Evolutionary conservation across 2,888 invertebrate species (phyloP).

Genomic region (Euzophera pinguis): DNA sequence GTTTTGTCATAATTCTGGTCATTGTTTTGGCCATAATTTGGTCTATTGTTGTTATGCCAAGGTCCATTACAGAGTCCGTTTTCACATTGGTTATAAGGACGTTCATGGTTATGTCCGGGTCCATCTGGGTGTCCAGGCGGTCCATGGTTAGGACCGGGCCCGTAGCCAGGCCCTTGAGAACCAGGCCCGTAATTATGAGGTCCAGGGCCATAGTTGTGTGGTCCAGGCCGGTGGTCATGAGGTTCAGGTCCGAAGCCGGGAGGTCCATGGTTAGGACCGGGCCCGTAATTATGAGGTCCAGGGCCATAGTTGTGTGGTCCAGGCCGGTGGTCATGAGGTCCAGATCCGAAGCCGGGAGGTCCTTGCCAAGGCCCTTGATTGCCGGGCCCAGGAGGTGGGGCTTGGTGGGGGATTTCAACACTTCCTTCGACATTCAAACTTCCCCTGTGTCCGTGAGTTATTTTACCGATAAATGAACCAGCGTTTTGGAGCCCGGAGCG

Average conservation of each 20-base stretch:
- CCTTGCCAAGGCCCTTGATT: too few species aligned
- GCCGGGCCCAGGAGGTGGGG: too few species aligned
- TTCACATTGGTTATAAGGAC: neutral
- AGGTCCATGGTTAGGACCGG: neutral
- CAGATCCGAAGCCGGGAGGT: neutral
- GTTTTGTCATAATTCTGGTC: conserved; percentile 14
- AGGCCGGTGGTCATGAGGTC: neutral
- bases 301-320: neutral
- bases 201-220: neutral
- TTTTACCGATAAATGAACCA: conserved; percentile 1
- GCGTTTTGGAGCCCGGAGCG: conserved; percentile 13
- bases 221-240: neutral
- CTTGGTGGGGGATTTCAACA: neutral
- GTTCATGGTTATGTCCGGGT: conserved; percentile 12
- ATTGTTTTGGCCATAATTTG: conserved; percentile 17
- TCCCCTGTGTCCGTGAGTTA: neutral
- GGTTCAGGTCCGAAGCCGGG: neutral
- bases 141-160: neutral
- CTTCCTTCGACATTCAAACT: neutral
- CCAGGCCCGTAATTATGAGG: neutral
- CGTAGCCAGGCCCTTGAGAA: conserved; percentile 2
- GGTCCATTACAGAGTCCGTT: conserved; percentile 22
- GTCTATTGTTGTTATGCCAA: conserved; percentile 21
- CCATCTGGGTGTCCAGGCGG: conserved; percentile 8
- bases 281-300: neutral